These are phyloP conservation scores for Ormyrus nitidulus DNA, from an alignment of 2,888 invertebrate species.

Conservation along the genomic window DNA sequence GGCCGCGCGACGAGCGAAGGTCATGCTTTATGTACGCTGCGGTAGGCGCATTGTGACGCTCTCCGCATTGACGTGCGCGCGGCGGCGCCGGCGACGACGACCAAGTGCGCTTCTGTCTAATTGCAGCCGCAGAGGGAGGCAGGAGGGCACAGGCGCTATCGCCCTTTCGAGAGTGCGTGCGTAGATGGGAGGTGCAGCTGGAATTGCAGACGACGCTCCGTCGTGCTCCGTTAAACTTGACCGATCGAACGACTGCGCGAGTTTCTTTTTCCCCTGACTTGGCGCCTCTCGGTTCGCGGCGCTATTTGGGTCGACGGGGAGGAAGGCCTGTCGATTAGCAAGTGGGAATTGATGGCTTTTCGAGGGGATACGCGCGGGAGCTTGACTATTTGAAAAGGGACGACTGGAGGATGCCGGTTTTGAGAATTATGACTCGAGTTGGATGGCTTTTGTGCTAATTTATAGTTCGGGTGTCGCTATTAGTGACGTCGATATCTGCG, in stretches of 20 bases:
- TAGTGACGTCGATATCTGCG: too few species aligned
- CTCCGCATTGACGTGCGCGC: constrained; percentile 16
- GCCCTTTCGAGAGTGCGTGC: neutral
- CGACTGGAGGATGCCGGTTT: too few species aligned
- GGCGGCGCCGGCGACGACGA: neutral
- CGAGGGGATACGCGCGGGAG: too few species aligned
- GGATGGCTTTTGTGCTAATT: too few species aligned
- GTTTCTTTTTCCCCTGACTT: neutral
- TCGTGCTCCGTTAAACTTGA: constrained; percentile 35
- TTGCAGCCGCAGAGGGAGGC: constrained; percentile 39
- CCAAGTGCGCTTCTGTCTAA: constrained; percentile 34
- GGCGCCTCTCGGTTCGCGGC: too few species aligned
- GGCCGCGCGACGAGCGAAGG: constrained; percentile 29
- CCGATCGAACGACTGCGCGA: neutral
- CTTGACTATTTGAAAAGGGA: too few species aligned
- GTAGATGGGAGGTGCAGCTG: too few species aligned
- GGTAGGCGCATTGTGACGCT: constrained; percentile 2
- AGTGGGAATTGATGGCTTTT: too few species aligned
- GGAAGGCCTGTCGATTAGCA: too few species aligned
- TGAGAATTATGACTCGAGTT: too few species aligned
- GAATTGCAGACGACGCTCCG: neutral
- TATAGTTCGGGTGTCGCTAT: too few species aligned
- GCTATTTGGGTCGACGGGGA: too few species aligned
- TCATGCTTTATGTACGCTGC: constrained; percentile 37
- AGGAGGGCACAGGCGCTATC: neutral